Evolutionary conservation across 2,797 vertebrate species (phyloP).

Genomic region (Pseudotriccus pelzelni): DNA sequence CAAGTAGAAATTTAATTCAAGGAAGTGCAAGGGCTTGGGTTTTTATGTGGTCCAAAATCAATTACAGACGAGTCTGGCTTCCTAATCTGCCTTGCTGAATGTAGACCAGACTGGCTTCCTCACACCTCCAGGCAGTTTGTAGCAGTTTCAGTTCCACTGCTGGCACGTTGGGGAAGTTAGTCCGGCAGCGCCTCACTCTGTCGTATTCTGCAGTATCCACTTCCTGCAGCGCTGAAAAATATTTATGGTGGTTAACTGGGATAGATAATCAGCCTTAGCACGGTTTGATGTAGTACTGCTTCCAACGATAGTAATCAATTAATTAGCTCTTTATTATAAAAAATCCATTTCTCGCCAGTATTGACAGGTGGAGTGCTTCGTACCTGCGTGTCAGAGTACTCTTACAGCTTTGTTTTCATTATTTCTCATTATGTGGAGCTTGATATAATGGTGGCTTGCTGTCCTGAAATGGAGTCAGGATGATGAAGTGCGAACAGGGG

Average conservation of each 20-base stretch:
- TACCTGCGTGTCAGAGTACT: neutral
- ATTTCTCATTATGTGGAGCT: neutral
- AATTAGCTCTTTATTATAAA: conserved; percentile 7
- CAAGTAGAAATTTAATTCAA: neutral
- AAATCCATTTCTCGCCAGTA: neutral
- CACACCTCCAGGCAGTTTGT: neutral
- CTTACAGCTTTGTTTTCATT: conserved; percentile 28
- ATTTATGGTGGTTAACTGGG: neutral
- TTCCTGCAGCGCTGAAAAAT: neutral
- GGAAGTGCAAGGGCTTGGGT: neutral
- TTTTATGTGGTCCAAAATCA: neutral
- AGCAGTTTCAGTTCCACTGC: neutral
- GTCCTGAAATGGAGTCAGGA: conserved; percentile 6
- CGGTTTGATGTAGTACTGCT: neutral
- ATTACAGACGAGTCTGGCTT: neutral
- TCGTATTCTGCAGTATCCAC: neutral
- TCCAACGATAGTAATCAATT: neutral
- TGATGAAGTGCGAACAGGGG: conserved; percentile 25
- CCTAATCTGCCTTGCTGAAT: neutral
- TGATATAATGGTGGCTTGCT: conserved; percentile 7
- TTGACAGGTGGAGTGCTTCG: neutral
- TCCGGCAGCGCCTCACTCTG: neutral
- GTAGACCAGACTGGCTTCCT: neutral
- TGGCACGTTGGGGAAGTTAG: neutral
- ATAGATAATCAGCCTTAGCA: neutral